A percentile compares a stretch with the other conserved stretches of the same genome.
Conservation (phyloP, 2,113 vertebrate genomes). For the Alaudala cheleensis region DNA sequence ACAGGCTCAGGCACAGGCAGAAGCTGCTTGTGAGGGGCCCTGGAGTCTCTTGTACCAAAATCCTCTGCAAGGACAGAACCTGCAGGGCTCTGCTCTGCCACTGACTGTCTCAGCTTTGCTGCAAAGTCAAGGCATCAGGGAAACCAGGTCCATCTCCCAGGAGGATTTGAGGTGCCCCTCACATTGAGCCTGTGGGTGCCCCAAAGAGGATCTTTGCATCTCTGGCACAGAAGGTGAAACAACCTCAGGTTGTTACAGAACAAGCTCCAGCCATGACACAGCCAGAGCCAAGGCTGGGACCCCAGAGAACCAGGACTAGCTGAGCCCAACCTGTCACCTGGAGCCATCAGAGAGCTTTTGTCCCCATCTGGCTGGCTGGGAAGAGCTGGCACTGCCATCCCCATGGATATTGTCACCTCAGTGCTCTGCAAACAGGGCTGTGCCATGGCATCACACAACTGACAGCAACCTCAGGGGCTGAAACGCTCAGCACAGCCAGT, state of each 20-base stretch:
- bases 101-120: not conserved
- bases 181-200: rapidly evolving
- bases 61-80: not conserved
- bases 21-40: not conserved
- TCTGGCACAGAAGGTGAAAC: not conserved
- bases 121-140: not conserved
- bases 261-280: not conserved
- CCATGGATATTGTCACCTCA: not conserved
- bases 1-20: not conserved
- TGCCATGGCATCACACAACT: not conserved
- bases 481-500: not conserved
- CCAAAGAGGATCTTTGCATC: not conserved
- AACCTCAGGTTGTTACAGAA: not conserved
- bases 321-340: rapidly evolving
- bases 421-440: not conserved
- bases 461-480: not conserved
- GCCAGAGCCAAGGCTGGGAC: not conserved
- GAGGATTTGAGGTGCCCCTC: rapidly evolving
- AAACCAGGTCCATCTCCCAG: not conserved
- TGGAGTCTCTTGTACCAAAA: not conserved
- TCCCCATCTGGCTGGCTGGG: not conserved
- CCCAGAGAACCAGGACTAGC: not conserved
- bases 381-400: not conserved
- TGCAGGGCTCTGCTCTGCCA: rapidly evolving
- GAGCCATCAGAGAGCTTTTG: not conserved